A percentile compares a stretch with the other conserved stretches of the same genome.
Conservation (phyloP, 2,113 vertebrate genomes). For the Albula glossodonta region DNA sequence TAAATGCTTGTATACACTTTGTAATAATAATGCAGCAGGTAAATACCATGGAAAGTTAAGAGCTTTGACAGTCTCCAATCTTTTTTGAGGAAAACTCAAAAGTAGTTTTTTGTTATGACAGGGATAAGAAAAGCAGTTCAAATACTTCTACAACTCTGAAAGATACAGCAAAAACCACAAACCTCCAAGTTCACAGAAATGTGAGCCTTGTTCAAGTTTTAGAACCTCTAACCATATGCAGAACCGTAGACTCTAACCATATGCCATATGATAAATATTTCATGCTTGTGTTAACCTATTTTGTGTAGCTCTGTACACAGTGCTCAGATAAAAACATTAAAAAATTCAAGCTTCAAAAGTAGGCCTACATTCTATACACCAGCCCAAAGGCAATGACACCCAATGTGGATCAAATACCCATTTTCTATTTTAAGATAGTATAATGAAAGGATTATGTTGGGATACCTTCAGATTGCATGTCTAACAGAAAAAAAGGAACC, state of each 20-base stretch:
- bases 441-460: too few species aligned
- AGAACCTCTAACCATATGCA: not conserved
- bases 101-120: too few species aligned
- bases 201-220: not conserved
- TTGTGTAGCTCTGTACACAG: not conserved
- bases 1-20: not conserved
- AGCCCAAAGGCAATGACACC: too few species aligned
- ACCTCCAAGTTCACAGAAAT: not conserved
- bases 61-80: not conserved
- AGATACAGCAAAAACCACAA: not conserved
- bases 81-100: not conserved
- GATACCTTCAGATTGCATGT: too few species aligned
- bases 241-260: not conserved
- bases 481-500: too few species aligned
- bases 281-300: not conserved
- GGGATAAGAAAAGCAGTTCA: too few species aligned
- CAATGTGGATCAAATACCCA: too few species aligned
- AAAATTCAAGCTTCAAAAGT: slow-evolving; percentile 37
- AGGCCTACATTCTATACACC: too few species aligned
- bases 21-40: not conserved
- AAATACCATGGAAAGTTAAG: not conserved
- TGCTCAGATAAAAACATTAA: not conserved
- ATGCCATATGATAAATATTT: not conserved
- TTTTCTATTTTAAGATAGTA: too few species aligned
- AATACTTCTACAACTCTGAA: not conserved